Base-by-base conservation (phyloP, 1,140 invertebrate genomes). In the Bombyx mori region DNA sequence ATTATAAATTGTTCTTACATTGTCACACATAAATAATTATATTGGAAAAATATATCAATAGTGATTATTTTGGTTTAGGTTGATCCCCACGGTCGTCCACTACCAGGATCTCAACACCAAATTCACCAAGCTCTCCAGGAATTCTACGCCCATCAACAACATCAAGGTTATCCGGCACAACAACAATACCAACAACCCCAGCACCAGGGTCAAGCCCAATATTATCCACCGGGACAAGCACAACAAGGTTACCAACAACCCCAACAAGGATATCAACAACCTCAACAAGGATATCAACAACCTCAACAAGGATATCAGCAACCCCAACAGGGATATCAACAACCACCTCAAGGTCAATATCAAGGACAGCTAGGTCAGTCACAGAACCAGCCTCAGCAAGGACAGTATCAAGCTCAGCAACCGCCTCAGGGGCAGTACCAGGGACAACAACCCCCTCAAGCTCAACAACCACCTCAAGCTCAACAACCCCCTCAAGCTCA, bases 21-120 rank as follows among this genome's bases (percentile, higher is more conserved):
- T 18, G 12, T 18, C 12, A 18, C 12, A 18, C 12, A 18, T 18
- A 18, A 18, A 18, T 18, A 18, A 18, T 18, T 18, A 18, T 18
- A 18, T 18, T 18, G 12, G 12, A 18, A 18, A 18, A 18, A 18
- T 18, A 18, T 18, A 18, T 18, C n/a, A 12, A 51, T 18, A 12
- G 7, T 51, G 8, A 18, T 51, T 18, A 52, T 52, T 42, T 35
- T 9, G 9, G 7, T 55, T 46, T 53, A 86, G 82, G 73, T 86
- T 56, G 82, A 86, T 49, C 71, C 71, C 6, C 73, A 82, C 18
- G 80, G 80, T 12, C 65, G 66, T 1, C 78, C 79, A 0, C 45
- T 83, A 6, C 80, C 80, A 0, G 80, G 82, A 0, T 72, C 79
- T 5, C 64, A 81, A 35, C 77, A 81, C 50, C 78, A 83, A 65